Evolutionary conservation across 1,140 invertebrate genomes (phyloP).

Genomic region (Cherax quadricarinatus): DNA sequence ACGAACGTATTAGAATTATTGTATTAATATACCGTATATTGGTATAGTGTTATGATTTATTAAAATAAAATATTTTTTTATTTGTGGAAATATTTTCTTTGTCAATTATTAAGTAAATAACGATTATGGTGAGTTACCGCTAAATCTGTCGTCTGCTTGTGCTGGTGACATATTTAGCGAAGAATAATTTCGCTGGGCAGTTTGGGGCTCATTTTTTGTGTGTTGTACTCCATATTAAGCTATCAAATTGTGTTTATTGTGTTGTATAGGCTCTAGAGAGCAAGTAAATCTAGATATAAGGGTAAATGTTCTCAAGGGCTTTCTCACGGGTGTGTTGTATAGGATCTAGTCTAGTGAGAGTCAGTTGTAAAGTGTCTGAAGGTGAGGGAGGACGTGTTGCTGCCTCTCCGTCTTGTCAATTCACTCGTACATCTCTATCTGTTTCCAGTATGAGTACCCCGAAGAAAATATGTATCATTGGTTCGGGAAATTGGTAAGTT

Average conservation of each 20-base stretch:
- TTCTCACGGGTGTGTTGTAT: not conserved
- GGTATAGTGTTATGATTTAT: too few species aligned
- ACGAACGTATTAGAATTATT: too few species aligned
- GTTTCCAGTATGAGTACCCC: not conserved
- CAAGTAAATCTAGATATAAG: not conserved
- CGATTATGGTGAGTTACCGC: not conserved
- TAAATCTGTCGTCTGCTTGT: constrained; percentile 5
- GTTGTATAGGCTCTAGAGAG: not conserved
- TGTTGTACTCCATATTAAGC: not conserved
- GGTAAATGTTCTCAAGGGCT: not conserved
- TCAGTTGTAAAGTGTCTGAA: not conserved
- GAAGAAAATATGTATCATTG: not conserved
- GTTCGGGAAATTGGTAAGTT: constrained; percentile 1
- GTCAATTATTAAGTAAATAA: too few species aligned
- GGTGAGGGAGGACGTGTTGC: not conserved
- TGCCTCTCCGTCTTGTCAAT: not conserved
- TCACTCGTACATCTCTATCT: not conserved
- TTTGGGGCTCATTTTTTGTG: not conserved
- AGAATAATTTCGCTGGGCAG: not conserved
- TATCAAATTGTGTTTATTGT: not conserved
- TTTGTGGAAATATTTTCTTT: too few species aligned
- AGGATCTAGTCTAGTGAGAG: not conserved
- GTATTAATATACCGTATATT: too few species aligned
- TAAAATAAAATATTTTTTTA: too few species aligned
- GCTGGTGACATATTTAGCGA: too few species aligned